Percentiles rank a stretch among this genome's conserved stretches.
These are phyloP conservation scores for Peromyscus aztecus DNA, from an alignment of 2,797 vertebrate species.

Conservation along the genomic window DNA sequence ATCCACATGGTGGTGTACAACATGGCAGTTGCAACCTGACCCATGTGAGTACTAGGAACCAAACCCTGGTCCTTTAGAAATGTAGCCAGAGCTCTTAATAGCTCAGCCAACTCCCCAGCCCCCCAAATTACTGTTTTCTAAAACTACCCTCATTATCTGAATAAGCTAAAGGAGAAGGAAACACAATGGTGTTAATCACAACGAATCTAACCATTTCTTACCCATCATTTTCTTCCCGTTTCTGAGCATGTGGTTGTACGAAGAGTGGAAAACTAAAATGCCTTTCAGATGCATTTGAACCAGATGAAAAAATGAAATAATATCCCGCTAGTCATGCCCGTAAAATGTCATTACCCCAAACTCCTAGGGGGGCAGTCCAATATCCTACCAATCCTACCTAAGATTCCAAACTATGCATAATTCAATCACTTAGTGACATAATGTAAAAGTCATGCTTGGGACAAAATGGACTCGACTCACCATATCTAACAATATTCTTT, in stretches of 20 bases:
- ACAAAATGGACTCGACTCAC: background rate
- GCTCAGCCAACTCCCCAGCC: background rate
- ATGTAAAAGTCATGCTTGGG: background rate
- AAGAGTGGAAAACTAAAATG: conserved; percentile 33
- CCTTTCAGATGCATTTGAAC: too few relatives aligned
- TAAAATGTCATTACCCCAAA: background rate
- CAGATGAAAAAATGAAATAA: background rate
- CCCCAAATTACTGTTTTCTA: background rate
- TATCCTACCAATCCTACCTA: background rate
- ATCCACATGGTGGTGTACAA: background rate
- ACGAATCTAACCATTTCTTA: conserved; percentile 22
- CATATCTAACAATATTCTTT: background rate
- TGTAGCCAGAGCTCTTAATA: background rate
- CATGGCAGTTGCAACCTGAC: background rate
- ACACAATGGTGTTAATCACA: background rate
- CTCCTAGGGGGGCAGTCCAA: background rate
- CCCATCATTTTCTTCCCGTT: background rate
- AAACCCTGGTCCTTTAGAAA: background rate
- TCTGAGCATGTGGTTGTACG: background rate
- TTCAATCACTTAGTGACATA: background rate
- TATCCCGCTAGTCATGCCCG: background rate
- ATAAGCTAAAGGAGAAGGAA: background rate
- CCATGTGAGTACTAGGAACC: background rate
- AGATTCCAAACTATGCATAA: background rate
- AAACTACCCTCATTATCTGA: background rate